Conservation (phyloP, 2,113 vertebrate species). For the Aegithalos caudatus region DNA sequence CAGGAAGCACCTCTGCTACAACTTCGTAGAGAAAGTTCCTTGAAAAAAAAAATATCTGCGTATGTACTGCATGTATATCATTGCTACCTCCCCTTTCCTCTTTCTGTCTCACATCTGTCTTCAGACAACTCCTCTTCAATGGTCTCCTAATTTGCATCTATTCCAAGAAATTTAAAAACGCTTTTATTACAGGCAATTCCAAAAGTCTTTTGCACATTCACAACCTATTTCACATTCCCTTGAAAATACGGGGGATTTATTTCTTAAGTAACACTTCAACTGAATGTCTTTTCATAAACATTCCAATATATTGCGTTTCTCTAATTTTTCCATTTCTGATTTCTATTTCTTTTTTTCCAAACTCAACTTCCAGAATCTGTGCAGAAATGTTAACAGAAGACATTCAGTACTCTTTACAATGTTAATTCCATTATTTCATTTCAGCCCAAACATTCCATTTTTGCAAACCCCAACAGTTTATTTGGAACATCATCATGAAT, state of each 20-base stretch:
- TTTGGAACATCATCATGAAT: not conserved
- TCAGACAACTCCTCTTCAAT: not conserved
- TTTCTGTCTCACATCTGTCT: not conserved
- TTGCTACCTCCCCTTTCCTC: conserved; percentile 12
- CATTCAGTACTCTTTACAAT: not conserved
- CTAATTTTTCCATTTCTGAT: not conserved
- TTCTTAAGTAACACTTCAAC: not conserved
- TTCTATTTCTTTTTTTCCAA: not conserved
- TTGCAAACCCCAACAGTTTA: not conserved
- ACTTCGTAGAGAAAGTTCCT: conserved; percentile 14
- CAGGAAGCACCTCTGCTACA: conserved; percentile 39
- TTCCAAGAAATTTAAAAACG: not conserved
- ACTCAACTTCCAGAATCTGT: not conserved
- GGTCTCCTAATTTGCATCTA: not conserved
- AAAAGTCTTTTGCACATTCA: not conserved
- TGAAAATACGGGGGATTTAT: not conserved
- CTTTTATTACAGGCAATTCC: not conserved
- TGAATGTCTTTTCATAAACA: not conserved
- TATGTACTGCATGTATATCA: not conserved
- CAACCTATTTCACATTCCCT: not conserved
- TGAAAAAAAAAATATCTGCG: not conserved
- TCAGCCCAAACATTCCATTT: not conserved
- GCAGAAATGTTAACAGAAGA: not conserved
- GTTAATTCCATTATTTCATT: not conserved
- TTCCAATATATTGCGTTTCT: not conserved